A percentile compares a stretch with the other conserved stretches of the same genome.
Evolutionary conservation across 2,113 vertebrate species (phyloP).

Genomic region (Alosa alosa): DNA sequence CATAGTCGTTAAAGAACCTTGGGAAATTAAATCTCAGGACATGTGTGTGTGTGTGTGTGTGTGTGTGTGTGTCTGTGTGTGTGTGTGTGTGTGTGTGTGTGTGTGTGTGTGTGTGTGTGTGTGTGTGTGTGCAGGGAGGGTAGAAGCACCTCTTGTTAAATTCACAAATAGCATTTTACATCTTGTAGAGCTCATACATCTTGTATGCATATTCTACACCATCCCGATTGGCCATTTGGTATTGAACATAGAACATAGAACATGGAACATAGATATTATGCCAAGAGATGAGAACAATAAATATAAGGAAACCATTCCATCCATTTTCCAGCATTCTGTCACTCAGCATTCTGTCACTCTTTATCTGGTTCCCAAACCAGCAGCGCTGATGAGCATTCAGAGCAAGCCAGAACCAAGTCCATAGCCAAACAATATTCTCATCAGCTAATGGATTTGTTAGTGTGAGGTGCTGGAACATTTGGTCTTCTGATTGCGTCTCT

Average conservation of each 20-base stretch:
- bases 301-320: not conserved
- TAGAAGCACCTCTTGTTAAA: no score
- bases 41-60: no score
- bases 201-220: not conserved
- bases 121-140: no score
- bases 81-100: no score
- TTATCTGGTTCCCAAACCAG: not conserved
- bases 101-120: no score
- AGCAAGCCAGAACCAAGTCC: not conserved
- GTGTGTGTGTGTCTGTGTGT: no score
- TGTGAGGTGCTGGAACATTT: not conserved
- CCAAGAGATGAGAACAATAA: not conserved
- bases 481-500: not conserved
- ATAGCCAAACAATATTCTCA: not conserved
- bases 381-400: not conserved
- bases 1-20: no score
- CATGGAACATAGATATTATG: not conserved
- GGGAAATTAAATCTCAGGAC: no score
- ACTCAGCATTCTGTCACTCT: constrained; percentile 9
- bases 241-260: not conserved
- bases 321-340: not conserved
- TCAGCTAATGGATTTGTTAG: not conserved
- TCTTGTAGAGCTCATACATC: not conserved
- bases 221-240: not conserved
- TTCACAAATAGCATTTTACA: no score